A percentile compares a stretch with the other conserved stretches of the same genome.
These are phyloP conservation scores for Harpagoxenus sublaevis DNA, from an alignment of 2,888 invertebrate species.

Conservation along the genomic window DNA sequence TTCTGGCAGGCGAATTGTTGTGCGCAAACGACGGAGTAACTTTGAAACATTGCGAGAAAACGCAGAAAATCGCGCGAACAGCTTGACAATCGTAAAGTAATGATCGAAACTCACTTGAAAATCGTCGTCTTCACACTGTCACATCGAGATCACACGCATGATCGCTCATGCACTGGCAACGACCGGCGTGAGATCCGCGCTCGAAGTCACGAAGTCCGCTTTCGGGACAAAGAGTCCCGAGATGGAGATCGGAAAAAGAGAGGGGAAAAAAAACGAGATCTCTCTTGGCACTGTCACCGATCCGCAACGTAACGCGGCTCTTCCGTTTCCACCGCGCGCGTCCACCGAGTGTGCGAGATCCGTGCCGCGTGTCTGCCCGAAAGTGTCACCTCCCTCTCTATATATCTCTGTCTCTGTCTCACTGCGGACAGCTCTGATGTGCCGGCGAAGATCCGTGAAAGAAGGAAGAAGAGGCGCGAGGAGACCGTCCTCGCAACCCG, in stretches of 20 bases:
- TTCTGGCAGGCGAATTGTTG: neutral
- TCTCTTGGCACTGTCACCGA: slow-evolving; percentile 67
- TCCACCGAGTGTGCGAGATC: slow-evolving; percentile 68
- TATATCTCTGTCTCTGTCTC: neutral
- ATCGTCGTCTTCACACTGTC: slow-evolving; percentile 46
- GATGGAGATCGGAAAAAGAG: slow-evolving; percentile 19
- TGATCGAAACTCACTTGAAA: slow-evolving; percentile 41
- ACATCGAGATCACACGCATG: slow-evolving; percentile 50
- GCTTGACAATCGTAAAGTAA: slow-evolving; percentile 5
- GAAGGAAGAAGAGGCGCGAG: slow-evolving; percentile 75
- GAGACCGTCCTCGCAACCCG: slow-evolving; percentile 62
- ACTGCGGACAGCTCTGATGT: slow-evolving; percentile 62
- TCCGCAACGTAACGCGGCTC: slow-evolving; percentile 70
- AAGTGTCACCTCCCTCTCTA: slow-evolving; percentile 75
- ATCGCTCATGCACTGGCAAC: slow-evolving; percentile 30
- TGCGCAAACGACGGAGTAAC: neutral
- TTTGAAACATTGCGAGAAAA: neutral
- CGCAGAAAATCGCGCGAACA: neutral
- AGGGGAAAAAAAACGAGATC: slow-evolving; percentile 30
- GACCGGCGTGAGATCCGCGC: slow-evolving; percentile 6
- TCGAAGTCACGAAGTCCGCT: slow-evolving; percentile 18
- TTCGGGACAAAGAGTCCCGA: slow-evolving; percentile 41
- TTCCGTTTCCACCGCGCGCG: slow-evolving; percentile 67
- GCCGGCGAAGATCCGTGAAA: slow-evolving; percentile 77
- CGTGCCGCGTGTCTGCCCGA: slow-evolving; percentile 77